phyloP scores from a whole-genome alignment of 2,888 invertebrate species.

The Nasonia oneida region DNA sequence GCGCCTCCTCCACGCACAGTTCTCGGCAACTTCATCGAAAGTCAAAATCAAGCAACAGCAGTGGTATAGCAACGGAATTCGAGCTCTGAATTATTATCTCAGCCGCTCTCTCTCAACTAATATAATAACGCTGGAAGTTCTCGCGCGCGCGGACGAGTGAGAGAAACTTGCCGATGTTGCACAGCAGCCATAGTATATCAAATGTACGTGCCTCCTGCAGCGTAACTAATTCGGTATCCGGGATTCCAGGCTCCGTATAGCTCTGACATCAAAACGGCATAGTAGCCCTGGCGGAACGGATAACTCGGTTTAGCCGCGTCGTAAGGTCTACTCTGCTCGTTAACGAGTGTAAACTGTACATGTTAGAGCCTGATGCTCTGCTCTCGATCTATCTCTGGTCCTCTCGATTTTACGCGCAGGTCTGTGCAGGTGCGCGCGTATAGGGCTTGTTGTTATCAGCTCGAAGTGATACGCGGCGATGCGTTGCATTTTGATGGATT shows the following conservation, averaged over 20 bases:
- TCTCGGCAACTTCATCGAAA: neutral
- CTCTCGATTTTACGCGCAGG: neutral
- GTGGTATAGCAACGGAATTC: neutral
- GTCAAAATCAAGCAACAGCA: neutral
- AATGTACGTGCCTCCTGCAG: neutral
- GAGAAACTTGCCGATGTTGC: neutral
- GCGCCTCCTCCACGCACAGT: no score
- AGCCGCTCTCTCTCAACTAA: neutral
- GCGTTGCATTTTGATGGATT: neutral
- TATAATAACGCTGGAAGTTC: neutral
- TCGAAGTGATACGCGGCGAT: neutral
- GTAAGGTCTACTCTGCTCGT: constrained; percentile 29
- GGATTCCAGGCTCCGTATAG: neutral
- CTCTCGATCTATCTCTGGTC: neutral
- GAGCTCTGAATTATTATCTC: constrained; percentile 12
- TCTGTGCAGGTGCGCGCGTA: neutral
- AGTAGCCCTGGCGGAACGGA: constrained; percentile 6
- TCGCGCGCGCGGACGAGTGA: neutral
- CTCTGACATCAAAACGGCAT: neutral
- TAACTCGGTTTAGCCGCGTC: neutral
- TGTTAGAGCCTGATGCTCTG: neutral
- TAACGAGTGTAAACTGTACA: constrained; percentile 13
- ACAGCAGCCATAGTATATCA: neutral
- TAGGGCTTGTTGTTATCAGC: neutral
- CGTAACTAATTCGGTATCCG: neutral